Evolutionary conservation across 2,113 vertebrate species (phyloP), one percentile per base, ranked within the genome.

Genomic region (Rhea americana): DNA sequence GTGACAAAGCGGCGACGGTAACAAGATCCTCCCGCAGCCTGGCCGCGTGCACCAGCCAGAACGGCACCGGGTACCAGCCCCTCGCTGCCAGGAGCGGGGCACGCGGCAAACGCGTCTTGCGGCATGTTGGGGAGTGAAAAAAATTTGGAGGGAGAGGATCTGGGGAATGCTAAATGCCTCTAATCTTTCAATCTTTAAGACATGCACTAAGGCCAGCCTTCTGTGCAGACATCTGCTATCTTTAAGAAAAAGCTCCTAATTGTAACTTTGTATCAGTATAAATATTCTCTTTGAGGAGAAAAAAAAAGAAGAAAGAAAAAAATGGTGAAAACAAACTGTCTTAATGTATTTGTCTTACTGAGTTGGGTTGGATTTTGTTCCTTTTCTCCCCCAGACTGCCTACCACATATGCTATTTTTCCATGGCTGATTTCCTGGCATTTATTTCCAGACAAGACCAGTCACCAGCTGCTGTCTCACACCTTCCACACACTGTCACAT

Each of bases 391-490:
- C 82, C 74, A 68, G 39, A 71, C 19, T 91, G 61, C 89, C 72
- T 37, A 67, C 61, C 55, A 82, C 86, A 87, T 74, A 90, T 83
- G 92, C 47, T 94, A 7, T 79, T 85, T 86, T 65, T 85, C 89
- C 71, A 35, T 7, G 82, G 84, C 43, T 95, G 92, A 59, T 88
- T 93, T 94, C 85, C 87, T 90, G 87, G 94, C 93, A 85, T 95
- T 95, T 90, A 79, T 88, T 93, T 77, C 80, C 85, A 90, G 93
- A 87, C 87, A 43, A 56, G 39, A 85, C 93, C 74, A 85, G 73
- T 82, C 84, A 58, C 92, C 87, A 87, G 70, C 90, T 90, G 88
- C 89, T 92, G 82, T 93, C 94, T 96, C 92, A 68, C 94, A 85
- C 88, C 90, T 85, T 24, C 51, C 73, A 35, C 50, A 59, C 50